Evolutionary conservation across 2,797 vertebrate genomes (phyloP).

Genomic region (Chaunax sp.): DNA sequence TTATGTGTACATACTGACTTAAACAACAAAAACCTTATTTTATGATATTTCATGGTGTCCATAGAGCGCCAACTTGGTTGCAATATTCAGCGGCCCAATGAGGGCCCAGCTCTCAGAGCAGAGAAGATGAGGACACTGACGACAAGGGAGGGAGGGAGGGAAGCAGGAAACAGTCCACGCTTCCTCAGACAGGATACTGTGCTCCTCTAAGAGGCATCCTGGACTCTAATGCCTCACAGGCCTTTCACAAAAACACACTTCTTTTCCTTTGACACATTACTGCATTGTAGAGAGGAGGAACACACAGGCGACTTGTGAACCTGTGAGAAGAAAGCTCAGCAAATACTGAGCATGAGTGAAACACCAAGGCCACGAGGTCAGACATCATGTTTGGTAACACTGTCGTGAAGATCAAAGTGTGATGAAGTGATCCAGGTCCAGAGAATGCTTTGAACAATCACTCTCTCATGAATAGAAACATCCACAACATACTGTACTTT

Average conservation of each 20-base stretch:
- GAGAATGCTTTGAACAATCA: background rate
- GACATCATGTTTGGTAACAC: slow-evolving; percentile 6
- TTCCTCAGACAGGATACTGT: slow-evolving; percentile 84
- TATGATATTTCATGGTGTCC: background rate
- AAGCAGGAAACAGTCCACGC: slow-evolving; percentile 77
- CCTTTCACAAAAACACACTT: slow-evolving; percentile 58
- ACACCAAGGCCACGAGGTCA: slow-evolving; percentile 4
- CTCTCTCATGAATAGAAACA: background rate
- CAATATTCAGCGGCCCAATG: slow-evolving; percentile 29
- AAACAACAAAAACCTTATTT: background rate
- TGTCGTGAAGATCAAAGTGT: slow-evolving; percentile 27
- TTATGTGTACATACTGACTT: background rate
- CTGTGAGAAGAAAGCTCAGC: slow-evolving; percentile 40
- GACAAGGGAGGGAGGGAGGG: slow-evolving; percentile 45
- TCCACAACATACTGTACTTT: background rate
- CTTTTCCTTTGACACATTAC: slow-evolving; percentile 47
- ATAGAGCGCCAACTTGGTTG: slow-evolving; percentile 2
- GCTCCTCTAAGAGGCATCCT: slow-evolving; percentile 81
- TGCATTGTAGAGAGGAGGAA: slow-evolving; percentile 17
- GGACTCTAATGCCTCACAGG: slow-evolving; percentile 73
- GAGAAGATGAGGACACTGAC: slow-evolving; percentile 59
- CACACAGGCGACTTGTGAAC: background rate
- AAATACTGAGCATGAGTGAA: slow-evolving; percentile 35
- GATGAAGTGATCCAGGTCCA: slow-evolving; percentile 1
- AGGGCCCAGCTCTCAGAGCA: slow-evolving; percentile 50